Base-by-base conservation (phyloP, 2,113 vertebrate genomes). In the Noctilio leporinus region DNA sequence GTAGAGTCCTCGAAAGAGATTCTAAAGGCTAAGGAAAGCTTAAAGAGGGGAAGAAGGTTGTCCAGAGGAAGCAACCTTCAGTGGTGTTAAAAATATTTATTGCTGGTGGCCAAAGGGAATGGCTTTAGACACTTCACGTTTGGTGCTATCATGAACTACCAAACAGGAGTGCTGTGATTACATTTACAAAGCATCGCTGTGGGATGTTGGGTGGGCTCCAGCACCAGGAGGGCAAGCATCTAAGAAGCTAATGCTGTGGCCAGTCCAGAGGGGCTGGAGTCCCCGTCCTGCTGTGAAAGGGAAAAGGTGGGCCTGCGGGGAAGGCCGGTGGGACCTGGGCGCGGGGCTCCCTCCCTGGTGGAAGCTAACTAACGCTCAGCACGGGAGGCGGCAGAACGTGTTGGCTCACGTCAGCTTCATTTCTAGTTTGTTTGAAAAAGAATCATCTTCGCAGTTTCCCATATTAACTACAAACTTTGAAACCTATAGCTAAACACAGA, bases 341-440 rank as follows among this genome's bases (percentile, higher is more conserved):
- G 30, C 14, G 62, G 88, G 30, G 17, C 24, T 73, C 15, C 38
- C 33, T 24, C n/a, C n/a, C n/a, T n/a, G n/a, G n/a, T n/a, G n/a
- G n/a, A n/a, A n/a, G n/a, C n/a, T n/a, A n/a, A n/a, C 62, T 30
- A 55, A 28, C 43, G 28, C 24, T 82, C 12, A 53, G 30, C 14
- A 4, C 16, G n/a, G 10, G 35, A 62, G 69, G 35, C 4, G 15
- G 4, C 55, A 67, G 24, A 38, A 45, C 78, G 30, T 38, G 43
- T 33, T 76, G 38, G 86, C 49, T 65, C 30, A 51, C n/a, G 95
- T 75, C 33, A 84, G 57, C 43, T 77, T 94, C 43, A 28, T 67
- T 67, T 84, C 55, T 84, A 24, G 33, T 90, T 95, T 82, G 55
- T 78, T 87, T 92, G 49, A 92, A 64, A 77, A 93, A 84, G 49